Conservation (phyloP, 2,888 invertebrate species). For the Eurois occulta region DNA sequence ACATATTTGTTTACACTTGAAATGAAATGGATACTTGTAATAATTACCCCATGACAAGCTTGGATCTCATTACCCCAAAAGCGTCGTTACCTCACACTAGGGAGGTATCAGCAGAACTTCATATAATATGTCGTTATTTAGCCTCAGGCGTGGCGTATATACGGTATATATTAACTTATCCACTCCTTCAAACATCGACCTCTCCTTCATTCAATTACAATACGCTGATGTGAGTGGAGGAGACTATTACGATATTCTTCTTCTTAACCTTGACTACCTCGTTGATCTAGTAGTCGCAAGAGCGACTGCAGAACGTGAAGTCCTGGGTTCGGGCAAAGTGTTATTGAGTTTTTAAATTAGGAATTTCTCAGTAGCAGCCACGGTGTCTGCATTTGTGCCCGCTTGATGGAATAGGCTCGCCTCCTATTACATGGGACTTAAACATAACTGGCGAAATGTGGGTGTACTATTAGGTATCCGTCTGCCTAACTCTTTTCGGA, state of each 20-base stretch:
- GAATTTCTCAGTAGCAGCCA: no score
- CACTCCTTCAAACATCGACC: conserved; percentile 47
- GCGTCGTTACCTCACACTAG: not conserved
- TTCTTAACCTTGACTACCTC: no score
- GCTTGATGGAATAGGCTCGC: no score
- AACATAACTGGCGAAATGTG: no score
- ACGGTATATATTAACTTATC: conserved; percentile 28
- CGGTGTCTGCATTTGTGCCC: no score
- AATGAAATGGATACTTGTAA: not conserved
- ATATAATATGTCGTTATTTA: conserved; percentile 14
- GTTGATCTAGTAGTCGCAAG: no score
- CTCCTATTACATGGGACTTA: no score
- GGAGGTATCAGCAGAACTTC: not conserved
- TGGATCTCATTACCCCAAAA: conserved; percentile 12
- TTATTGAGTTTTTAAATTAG: no score
- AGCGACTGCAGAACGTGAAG: no score
- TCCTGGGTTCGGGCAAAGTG: no score
- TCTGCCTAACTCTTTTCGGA: no score
- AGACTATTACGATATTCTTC: conserved; percentile 13
- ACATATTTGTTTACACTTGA: not conserved
- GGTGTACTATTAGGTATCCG: no score
- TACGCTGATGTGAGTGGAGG: conserved; percentile 21
- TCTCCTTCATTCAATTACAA: conserved; percentile 59
- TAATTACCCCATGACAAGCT: not conserved
- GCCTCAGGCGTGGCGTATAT: not conserved